Evolutionary conservation across 1,140 invertebrate genomes (phyloP).

Genomic region (Mya arenaria): DNA sequence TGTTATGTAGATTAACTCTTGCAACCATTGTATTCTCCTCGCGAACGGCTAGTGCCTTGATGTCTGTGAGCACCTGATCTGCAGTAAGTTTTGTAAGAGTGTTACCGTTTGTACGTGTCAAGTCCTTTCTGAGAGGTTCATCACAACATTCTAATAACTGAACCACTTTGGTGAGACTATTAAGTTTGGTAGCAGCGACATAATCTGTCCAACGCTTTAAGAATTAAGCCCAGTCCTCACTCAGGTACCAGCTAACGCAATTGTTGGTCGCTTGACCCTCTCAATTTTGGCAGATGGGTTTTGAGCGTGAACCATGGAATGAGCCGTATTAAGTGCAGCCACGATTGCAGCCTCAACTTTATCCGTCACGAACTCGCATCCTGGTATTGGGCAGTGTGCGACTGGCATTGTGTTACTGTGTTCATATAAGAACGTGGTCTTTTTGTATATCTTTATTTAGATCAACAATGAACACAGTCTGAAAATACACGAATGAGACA

Average conservation of each 20-base stretch:
- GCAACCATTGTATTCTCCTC: slow-evolving; percentile 56
- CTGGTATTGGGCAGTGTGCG: not conserved
- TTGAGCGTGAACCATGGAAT: not conserved
- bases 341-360: not conserved
- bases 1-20: slow-evolving; percentile 34
- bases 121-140: slow-evolving; percentile 39
- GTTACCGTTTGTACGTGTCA: slow-evolving; percentile 33
- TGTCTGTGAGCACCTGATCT: slow-evolving; percentile 20
- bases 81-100: not conserved
- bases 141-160: slow-evolving; percentile 53
- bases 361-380: not conserved
- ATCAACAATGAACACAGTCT: slow-evolving; percentile 15
- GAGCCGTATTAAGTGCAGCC: not conserved
- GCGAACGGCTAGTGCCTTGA: slow-evolving; percentile 35
- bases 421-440: slow-evolving; percentile 3
- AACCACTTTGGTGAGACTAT: slow-evolving; percentile 14
- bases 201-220: slow-evolving; percentile 29
- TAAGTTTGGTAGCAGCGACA: slow-evolving; percentile 14
- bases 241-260: not conserved
- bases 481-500: too few relatives aligned
- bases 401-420: not conserved
- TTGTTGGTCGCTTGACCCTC: not conserved
- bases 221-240: slow-evolving; percentile 3
- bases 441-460: not conserved
- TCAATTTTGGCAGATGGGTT: not conserved